Percentiles rank a stretch among this genome's conserved stretches.
phyloP scores from a whole-genome alignment of 2,113 vertebrate genomes.

The Caretta caretta region DNA sequence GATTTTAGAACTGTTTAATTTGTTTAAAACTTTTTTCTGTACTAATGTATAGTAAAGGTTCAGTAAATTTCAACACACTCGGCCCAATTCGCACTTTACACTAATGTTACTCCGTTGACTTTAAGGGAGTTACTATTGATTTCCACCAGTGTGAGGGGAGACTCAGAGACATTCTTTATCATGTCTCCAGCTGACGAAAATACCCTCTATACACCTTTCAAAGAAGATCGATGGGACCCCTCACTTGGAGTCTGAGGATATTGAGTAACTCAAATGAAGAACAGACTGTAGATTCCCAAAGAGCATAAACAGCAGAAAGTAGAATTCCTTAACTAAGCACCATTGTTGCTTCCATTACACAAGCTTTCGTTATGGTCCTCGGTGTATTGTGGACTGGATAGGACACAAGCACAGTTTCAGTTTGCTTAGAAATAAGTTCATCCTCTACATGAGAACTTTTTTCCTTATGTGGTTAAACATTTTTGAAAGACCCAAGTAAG shows the following conservation, averaged over 20 bases:
- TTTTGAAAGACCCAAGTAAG: not conserved
- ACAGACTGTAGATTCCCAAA: not conserved
- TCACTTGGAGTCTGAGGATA: not conserved
- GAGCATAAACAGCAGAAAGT: conserved; percentile 1
- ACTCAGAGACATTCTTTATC: not conserved
- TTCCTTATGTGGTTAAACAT: not conserved
- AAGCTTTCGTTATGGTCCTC: conserved; percentile 44
- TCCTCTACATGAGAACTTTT: not conserved
- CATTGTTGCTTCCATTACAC: conserved; percentile 46
- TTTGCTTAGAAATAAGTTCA: conserved; percentile 13
- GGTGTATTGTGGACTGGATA: conserved; percentile 49
- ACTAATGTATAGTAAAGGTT: not conserved
- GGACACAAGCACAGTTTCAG: conserved; percentile 6
- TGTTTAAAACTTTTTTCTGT: not conserved
- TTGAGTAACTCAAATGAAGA: not conserved
- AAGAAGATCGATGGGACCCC: not conserved
- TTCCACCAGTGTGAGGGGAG: not conserved
- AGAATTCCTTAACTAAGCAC: conserved; percentile 40
- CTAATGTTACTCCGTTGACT: not conserved
- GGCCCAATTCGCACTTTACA: not conserved
- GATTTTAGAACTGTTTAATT: not conserved
- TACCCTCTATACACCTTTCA: not conserved
- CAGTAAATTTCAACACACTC: not conserved
- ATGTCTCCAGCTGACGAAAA: not conserved
- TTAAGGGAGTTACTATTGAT: not conserved